Evolutionary conservation across 2,113 vertebrate genomes (phyloP).

Genomic region (Coptodon rendalli): DNA sequence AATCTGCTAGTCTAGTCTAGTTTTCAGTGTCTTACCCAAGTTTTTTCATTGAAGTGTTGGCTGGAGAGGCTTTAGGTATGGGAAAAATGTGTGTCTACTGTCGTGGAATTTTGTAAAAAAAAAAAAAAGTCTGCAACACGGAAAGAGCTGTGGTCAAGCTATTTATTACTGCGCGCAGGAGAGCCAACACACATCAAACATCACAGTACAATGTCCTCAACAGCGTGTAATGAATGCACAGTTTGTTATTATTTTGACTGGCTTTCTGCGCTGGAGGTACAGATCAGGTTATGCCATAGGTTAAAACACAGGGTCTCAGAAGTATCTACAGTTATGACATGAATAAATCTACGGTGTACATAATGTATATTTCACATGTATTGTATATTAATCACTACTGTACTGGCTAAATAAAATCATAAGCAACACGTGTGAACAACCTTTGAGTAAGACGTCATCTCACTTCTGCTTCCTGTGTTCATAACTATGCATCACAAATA

Average conservation of each 20-base stretch:
- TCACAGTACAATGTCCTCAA: neutral
- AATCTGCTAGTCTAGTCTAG: neutral
- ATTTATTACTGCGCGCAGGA: neutral
- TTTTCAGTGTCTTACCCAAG: neutral
- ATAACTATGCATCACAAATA: neutral
- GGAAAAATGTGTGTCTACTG: neutral
- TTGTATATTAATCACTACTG: neutral
- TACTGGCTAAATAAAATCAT: neutral
- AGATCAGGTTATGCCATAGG: neutral
- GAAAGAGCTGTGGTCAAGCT: neutral
- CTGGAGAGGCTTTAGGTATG: neutral
- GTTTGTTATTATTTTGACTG: neutral
- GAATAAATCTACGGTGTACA: neutral
- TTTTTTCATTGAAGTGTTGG: neutral
- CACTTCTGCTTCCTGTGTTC: neutral
- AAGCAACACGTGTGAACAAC: neutral
- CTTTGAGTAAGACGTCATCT: neutral
- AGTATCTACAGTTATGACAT: neutral
- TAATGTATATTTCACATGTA: neutral
- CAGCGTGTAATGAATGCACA: neutral
- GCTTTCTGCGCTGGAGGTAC: neutral
- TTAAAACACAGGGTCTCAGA: neutral
- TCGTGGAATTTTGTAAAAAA: neutral
- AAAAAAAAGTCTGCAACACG: neutral
- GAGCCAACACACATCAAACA: neutral